phyloP scores from a whole-genome alignment of 2,888 invertebrate species.

The Sarcophaga subvicina region DNA sequence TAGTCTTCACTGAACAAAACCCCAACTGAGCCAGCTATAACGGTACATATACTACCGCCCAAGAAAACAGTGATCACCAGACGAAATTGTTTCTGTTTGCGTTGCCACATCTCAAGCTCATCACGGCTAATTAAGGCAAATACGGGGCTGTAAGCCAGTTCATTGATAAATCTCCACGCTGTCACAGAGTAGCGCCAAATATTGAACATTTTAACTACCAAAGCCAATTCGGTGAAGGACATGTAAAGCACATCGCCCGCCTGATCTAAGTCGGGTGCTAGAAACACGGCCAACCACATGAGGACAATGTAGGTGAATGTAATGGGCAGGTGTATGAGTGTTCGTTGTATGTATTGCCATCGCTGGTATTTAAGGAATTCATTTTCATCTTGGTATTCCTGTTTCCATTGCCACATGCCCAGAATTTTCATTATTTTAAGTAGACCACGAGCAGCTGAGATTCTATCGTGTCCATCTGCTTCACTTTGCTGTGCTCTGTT shows the following conservation, averaged over 20 bases:
- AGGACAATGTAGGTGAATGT: conserved; percentile 73
- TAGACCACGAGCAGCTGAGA: conserved; percentile 55
- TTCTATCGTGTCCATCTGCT: conserved; percentile 44
- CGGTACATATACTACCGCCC: conserved; percentile 66
- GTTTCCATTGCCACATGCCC: conserved; percentile 53
- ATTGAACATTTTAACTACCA: conserved; percentile 75
- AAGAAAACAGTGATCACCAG: conserved; percentile 68
- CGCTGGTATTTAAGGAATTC: conserved; percentile 24
- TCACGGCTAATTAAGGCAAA: conserved; percentile 61
- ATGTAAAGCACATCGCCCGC: conserved; percentile 76
- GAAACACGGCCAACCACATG: conserved; percentile 74
- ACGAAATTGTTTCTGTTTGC: conserved; percentile 71
- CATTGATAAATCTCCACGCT: conserved; percentile 71
- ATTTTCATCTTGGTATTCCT: conserved; percentile 30
- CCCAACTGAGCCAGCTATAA: conserved; percentile 67
- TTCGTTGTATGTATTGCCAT: conserved; percentile 53
- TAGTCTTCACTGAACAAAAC: conserved; percentile 40
- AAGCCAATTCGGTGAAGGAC: conserved; percentile 73
- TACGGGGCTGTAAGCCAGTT: conserved; percentile 59
- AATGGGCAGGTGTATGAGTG: conserved; percentile 72
- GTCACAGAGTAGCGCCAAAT: conserved; percentile 71
- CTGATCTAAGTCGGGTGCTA: conserved; percentile 73
- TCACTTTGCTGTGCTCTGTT: neutral
- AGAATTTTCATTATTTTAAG: conserved; percentile 68
- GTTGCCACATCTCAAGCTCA: conserved; percentile 72